Evolutionary conservation across 2,797 vertebrate species (phyloP), one percentile per base, ranked within the genome.

Genomic region (Karalla daura): DNA sequence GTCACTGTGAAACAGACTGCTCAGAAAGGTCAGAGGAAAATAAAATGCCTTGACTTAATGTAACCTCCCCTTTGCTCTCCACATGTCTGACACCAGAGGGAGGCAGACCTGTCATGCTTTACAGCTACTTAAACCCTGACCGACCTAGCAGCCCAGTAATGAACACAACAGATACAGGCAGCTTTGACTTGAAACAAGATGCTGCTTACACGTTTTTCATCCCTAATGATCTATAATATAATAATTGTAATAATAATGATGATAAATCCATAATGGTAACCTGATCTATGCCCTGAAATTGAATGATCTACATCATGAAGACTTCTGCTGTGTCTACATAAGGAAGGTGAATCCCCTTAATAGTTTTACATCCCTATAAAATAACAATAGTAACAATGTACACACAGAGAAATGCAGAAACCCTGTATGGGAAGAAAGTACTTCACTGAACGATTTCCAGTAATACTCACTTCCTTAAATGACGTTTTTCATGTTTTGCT

Each of bases 1-100:
- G n/a, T n/a, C n/a, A n/a, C n/a, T n/a, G n/a, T n/a, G n/a, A 46
- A 18, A 20, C 23, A 28, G 7, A 12, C 11, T 2, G 4, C 6
- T 15, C 39, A 37, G 17, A 28, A 18, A 33, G 9, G 2, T 11
- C 5, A n/a, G 15, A 30, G 10, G 10, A 30, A 30, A 30, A 5
- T 10, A 5, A 10, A 30, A 30, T 30, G 3, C 3, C 32, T 33
- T 33, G 32, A 3, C 12, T 33, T 33, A 5, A 14, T 33, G 14
- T 13, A 13, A 35, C n/a, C 23, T 12, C 7, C 12, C 1, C 2
- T 4, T 23, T 20, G 7, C 7, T 54, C 49, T 76, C 13, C 44
- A 46, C 33, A 3, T 9, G 6, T 36, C 4, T 6, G 21, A 53
- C 66, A 39, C 74, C 66, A 80, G 77, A 79, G 70, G 80, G 68